Percentiles rank a stretch among this genome's conserved stretches.
phyloP scores from a whole-genome alignment of 2,113 vertebrate genomes.

The Nanorana parkeri region DNA sequence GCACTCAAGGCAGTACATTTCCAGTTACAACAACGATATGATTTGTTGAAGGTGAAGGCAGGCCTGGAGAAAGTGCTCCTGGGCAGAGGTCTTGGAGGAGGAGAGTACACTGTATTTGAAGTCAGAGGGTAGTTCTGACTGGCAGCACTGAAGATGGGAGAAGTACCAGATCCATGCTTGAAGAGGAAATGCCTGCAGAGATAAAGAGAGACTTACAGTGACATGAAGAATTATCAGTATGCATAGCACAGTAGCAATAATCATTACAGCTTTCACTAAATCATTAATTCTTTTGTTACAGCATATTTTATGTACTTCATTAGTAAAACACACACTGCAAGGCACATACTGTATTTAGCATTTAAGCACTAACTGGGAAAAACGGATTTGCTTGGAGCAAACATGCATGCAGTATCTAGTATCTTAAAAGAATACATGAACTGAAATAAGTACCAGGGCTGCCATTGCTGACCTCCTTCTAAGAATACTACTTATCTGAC shows the following conservation, averaged over 20 bases:
- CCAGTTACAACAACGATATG: slow-evolving; percentile 97
- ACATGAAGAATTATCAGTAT: slow-evolving; percentile 8
- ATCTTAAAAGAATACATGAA: too few species aligned
- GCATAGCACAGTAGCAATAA: neutral
- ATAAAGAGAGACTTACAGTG: slow-evolving; percentile 58
- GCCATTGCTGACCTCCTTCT: too few species aligned
- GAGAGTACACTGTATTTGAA: slow-evolving; percentile 94
- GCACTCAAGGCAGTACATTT: slow-evolving; percentile 95
- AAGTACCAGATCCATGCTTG: slow-evolving; percentile 95
- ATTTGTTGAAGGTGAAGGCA: slow-evolving; percentile 96
- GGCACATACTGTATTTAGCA: slow-evolving; percentile 1
- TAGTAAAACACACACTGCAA: neutral
- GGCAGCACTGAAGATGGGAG: slow-evolving; percentile 91
- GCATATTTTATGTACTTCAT: slow-evolving; percentile 22
- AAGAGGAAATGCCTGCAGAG: slow-evolving; percentile 92
- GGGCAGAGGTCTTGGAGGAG: slow-evolving; percentile 92
- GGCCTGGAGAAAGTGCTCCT: slow-evolving; percentile 93
- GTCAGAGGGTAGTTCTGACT: slow-evolving; percentile 95
- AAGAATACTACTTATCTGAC: too few species aligned
- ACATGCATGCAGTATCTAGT: neutral
- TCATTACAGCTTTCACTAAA: neutral
- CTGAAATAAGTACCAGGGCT: too few species aligned
- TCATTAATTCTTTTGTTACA: slow-evolving; percentile 12
- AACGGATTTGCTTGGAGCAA: neutral
- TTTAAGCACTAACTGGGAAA: neutral